Evolutionary conservation across 2,113 vertebrate genomes (phyloP).

Genomic region (Malurus alboscapulatus): DNA sequence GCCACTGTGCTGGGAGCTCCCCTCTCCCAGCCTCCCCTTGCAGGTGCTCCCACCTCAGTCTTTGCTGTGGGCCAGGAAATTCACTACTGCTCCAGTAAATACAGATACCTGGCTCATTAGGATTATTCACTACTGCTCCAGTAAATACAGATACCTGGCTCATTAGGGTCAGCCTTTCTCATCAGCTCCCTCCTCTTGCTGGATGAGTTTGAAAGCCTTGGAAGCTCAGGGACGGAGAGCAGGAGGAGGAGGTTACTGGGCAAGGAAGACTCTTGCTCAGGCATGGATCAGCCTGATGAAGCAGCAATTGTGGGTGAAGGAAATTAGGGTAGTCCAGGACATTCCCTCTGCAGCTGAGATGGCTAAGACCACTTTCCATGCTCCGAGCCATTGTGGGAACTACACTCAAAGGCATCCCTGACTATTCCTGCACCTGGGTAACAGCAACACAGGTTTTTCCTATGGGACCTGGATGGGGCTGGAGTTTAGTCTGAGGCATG

Average conservation of each 20-base stretch:
- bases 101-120: too few relatives aligned
- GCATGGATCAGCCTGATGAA: background rate
- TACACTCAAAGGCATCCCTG: background rate
- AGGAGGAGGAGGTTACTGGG: background rate
- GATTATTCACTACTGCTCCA: too few relatives aligned
- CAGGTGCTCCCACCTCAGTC: background rate
- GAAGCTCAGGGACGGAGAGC: background rate
- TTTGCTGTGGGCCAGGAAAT: background rate
- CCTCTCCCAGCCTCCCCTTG: background rate
- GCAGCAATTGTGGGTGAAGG: background rate
- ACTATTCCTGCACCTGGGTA: background rate
- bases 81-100: background rate
- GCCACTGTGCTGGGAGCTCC: background rate
- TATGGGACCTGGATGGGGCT: background rate
- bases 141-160: too few relatives aligned
- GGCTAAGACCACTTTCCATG: background rate
- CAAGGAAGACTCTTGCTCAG: background rate
- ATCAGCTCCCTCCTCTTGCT: background rate
- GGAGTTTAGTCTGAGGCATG: constrained; percentile 46
- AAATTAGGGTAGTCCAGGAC: background rate
- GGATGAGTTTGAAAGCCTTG: background rate
- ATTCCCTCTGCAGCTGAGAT: background rate
- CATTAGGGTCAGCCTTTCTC: background rate
- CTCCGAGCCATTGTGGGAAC: background rate
- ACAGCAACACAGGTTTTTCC: background rate